phyloP scores from a whole-genome alignment of 92 coral and sea anemone genomes.

The Umimayanthus chanpuru region DNA sequence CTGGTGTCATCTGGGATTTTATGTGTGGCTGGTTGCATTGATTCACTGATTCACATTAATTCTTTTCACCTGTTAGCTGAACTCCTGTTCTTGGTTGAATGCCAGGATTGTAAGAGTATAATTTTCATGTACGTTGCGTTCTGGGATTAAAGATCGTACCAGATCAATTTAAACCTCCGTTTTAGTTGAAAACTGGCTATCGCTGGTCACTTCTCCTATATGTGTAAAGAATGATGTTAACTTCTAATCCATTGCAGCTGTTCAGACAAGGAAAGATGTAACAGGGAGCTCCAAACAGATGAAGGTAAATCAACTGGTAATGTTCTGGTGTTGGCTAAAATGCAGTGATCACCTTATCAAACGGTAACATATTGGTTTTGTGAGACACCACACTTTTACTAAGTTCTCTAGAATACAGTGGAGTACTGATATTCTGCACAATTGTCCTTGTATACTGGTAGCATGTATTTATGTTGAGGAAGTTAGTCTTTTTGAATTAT shows the following conservation, averaged over 20 bases:
- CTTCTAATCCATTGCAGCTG: constrained; percentile 67
- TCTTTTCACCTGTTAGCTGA: no score
- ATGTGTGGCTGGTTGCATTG: no score
- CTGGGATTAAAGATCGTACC: no score
- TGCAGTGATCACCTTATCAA: not conserved
- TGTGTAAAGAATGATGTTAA: not conserved
- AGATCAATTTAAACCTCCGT: no score
- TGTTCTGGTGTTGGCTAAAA: not conserved
- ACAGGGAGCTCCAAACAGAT: constrained; percentile 90
- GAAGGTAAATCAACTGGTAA: constrained; percentile 75
- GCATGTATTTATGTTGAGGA: no score
- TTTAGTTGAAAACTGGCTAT: not conserved
- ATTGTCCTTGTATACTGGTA: not conserved
- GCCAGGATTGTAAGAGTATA: no score
- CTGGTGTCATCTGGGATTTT: no score
- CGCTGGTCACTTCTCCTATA: not conserved
- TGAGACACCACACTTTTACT: no score
- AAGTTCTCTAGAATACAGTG: not conserved
- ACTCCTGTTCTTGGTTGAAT: no score
- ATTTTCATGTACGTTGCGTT: no score
- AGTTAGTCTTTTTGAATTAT: not conserved
- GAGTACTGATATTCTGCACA: not conserved
- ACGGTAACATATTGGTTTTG: not conserved
- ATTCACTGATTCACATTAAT: no score
- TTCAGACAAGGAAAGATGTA: constrained; percentile 81